These are phyloP conservation scores for Urosaurus nigricauda DNA, from an alignment of 2,797 vertebrate species.

Conservation along the genomic window DNA sequence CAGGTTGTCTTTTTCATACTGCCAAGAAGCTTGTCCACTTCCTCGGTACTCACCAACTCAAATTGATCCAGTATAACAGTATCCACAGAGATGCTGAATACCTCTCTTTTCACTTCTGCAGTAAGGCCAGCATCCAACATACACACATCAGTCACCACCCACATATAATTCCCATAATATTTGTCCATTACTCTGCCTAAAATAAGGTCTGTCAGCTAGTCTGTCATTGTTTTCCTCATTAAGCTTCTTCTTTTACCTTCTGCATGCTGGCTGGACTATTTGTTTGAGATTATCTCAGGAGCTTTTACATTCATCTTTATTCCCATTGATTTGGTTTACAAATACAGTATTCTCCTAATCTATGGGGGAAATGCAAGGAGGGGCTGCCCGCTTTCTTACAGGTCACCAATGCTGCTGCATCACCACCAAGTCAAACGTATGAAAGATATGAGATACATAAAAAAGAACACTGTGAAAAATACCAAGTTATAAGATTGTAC, in stretches of 20 bases:
- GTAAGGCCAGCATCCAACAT: not conserved
- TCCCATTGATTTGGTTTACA: not conserved
- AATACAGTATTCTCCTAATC: not conserved
- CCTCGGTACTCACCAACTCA: no score
- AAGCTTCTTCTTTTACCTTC: not conserved
- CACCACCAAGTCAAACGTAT: not conserved
- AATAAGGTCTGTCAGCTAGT: not conserved
- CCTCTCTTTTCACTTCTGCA: no score
- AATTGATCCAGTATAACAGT: no score
- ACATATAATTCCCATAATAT: not conserved
- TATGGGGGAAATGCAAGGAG: no score
- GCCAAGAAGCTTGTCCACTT: no score
- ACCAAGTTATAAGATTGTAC: not conserved
- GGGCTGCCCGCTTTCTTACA: no score
- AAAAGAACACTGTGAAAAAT: not conserved
- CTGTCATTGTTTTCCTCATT: not conserved
- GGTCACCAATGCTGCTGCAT: not conserved
- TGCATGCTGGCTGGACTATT: not conserved
- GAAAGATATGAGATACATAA: not conserved
- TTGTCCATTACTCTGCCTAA: not conserved
- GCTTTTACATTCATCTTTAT: not conserved
- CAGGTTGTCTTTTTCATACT: no score
- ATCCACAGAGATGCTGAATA: no score
- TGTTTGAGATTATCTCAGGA: not conserved
- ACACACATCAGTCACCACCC: not conserved